Evolutionary conservation across 2,113 vertebrate species (phyloP).

Genomic region (Heloderma charlesbogerti): DNA sequence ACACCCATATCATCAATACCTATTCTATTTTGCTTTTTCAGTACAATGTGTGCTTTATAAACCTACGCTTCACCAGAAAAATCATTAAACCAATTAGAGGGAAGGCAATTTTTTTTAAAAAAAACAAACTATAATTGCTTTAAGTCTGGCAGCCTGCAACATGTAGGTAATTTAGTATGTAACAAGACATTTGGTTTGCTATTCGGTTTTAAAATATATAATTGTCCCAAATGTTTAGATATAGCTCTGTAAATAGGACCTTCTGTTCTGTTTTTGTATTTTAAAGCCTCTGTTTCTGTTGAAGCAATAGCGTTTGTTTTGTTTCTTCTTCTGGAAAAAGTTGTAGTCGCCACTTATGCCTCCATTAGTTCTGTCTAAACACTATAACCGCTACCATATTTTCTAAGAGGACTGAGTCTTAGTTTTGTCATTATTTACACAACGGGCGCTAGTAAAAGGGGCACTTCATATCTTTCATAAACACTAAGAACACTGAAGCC

Average conservation of each 20-base stretch:
- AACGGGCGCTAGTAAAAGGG: background rate
- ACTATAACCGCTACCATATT: constrained; percentile 20
- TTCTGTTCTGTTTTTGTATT: background rate
- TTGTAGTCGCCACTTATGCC: constrained; percentile 2
- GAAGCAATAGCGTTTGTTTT: constrained; percentile 36
- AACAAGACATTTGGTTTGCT: constrained; percentile 30
- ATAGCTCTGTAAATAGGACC: constrained; percentile 4
- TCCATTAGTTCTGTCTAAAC: constrained; percentile 35
- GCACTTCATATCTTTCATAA: background rate
- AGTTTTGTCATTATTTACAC: constrained; percentile 25
- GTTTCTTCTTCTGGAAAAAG: constrained; percentile 29
- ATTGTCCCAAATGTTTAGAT: constrained; percentile 41
- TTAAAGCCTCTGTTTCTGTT: constrained; percentile 6
- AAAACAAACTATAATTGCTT: constrained; percentile 44
- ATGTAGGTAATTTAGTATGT: constrained; percentile 38
- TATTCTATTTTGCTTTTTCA: constrained; percentile 14
- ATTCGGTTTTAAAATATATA: constrained; percentile 40
- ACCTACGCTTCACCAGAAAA: constrained; percentile 21
- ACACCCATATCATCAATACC: background rate
- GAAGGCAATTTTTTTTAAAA: constrained; percentile 25
- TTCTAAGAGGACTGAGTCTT: constrained; percentile 10
- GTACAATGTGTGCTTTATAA: constrained; percentile 19
- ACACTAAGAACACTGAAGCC: background rate
- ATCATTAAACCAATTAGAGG: constrained; percentile 56
- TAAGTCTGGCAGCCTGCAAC: constrained; percentile 40